A percentile compares a stretch with the other conserved stretches of the same genome.
These are phyloP conservation scores for Euzetes globulus DNA, from an alignment of 2,888 invertebrate species.

Conservation along the genomic window DNA sequence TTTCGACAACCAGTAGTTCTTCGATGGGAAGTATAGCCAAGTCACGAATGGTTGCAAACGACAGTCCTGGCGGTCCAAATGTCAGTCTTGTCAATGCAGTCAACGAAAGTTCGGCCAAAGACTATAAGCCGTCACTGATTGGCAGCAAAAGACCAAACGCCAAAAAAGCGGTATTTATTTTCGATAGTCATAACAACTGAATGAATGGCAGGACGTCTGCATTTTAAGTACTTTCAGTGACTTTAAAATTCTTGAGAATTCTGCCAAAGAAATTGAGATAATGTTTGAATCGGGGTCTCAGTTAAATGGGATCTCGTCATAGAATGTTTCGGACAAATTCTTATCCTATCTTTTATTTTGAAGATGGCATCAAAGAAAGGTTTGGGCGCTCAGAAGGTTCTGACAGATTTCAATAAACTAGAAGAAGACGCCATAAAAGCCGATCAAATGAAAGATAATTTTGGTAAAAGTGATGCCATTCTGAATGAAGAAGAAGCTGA, in stretches of 20 bases:
- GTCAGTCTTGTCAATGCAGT: slow-evolving; percentile 3
- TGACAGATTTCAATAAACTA: slow-evolving; percentile 87
- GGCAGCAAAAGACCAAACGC: slow-evolving; percentile 58
- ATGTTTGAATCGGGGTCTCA: slow-evolving; percentile 3
- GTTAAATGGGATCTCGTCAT: not conserved
- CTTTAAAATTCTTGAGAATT: not conserved
- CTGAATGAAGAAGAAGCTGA: slow-evolving; percentile 40
- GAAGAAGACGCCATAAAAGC: slow-evolving; percentile 80
- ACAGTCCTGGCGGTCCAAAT: slow-evolving; percentile 17
- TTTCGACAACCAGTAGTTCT: not conserved
- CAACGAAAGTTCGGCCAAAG: slow-evolving; percentile 13
- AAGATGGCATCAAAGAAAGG: slow-evolving; percentile 80
- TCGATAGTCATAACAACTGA: not conserved
- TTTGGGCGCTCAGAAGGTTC: slow-evolving; percentile 88
- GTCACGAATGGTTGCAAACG: not conserved
- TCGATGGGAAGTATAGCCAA: not conserved
- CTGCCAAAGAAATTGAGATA: slow-evolving; percentile 17
- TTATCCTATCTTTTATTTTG: slow-evolving; percentile 37
- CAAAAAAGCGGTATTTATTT: slow-evolving; percentile 60
- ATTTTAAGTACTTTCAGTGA: slow-evolving; percentile 3
- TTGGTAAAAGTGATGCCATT: slow-evolving; percentile 44
- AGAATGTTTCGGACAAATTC: slow-evolving; percentile 12
- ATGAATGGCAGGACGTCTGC: not conserved
- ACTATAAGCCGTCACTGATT: slow-evolving; percentile 61
- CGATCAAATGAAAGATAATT: slow-evolving; percentile 61